These are phyloP conservation scores for Brachionus koreanus DNA, from an alignment of 1,140 invertebrate species.

Conservation along the genomic window DNA sequence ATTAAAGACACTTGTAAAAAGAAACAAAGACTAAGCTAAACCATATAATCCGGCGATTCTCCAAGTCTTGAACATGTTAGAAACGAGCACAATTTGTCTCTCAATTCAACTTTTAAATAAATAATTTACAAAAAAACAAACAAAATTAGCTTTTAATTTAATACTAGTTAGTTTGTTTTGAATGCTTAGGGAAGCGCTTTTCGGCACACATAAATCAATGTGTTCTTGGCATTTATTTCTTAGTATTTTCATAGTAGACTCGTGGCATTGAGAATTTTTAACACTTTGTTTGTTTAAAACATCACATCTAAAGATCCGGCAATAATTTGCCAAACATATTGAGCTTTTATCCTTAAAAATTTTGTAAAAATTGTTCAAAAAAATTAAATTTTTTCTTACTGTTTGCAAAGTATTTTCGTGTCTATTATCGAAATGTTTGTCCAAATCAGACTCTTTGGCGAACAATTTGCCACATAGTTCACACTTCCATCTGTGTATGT, in stretches of 20 bases:
- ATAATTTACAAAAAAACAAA: background rate
- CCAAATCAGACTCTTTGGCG: slow-evolving; percentile 3
- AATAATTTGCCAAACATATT: slow-evolving; percentile 35
- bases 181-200: background rate
- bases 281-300: background rate
- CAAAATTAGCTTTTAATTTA: background rate
- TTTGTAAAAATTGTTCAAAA: background rate
- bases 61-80: background rate
- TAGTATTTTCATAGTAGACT: slow-evolving; percentile 7
- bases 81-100: slow-evolving; percentile 14
- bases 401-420: background rate
- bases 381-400: background rate
- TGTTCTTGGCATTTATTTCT: slow-evolving; percentile 1
- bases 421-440: slow-evolving; percentile 30
- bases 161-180: slow-evolving; percentile 12
- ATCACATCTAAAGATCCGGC: slow-evolving; percentile 41
- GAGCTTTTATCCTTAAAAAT: background rate
- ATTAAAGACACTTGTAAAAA: background rate
- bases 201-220: slow-evolving; percentile 8
- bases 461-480: slow-evolving; percentile 33
- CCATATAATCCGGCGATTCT: slow-evolving; percentile 1
- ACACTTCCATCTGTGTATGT: slow-evolving; percentile 24
- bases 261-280: background rate
- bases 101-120: slow-evolving; percentile 21
- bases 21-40: background rate